Evolutionary conservation across 92 coral and sea anemone species (phyloP), one percentile per base, ranked within the genome.

Genomic region (Parazoanthus atlanticus): DNA sequence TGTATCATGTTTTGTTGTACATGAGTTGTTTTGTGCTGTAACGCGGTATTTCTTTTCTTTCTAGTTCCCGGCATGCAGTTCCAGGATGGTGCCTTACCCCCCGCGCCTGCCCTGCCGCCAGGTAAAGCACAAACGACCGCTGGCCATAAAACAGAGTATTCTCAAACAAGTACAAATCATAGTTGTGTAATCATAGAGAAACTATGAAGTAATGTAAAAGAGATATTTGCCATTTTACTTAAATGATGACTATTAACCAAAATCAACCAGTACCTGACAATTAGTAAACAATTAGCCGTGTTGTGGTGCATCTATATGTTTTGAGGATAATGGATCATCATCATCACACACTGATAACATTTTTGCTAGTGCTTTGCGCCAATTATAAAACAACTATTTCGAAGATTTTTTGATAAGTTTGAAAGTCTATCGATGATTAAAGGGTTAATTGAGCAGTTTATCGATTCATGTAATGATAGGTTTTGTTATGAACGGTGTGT

Each of bases 91-190:
- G 30, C 46, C 5, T 64, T 82, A 23, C 75, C 86, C 1, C 74
- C 86, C 19, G 86, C 86, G 21, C 86, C 86, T 9, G 75, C 86
- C 9, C 56, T 82, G 11, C 86, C 86, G 58, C 86, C 86, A 82
- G 86, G 86, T 82, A 65, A 31, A 49, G 26, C 25, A 80, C 3
- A 56, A 23, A 28, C 21, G 52, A 19, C 32, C 47, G 3, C 13
- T 6, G 28, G n/a, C 38, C 8, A 49, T 3, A 5, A 25, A 30
- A 54, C 3, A 79, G 31, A 6, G 3, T 29, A 56, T 49, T 54
- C 26, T 56, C 26, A 36, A 74, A 17, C 46, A 74, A 61, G 69
- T 61, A 21, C n/a, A 21, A 1, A 23, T 25, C 3, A 3, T 61
- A 61, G 21, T 61, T 0, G 26, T 3, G 26, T 25, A 61, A 25